phyloP scores from a whole-genome alignment of 1,140 invertebrate genomes.

The Doryteuthis pealeii region DNA sequence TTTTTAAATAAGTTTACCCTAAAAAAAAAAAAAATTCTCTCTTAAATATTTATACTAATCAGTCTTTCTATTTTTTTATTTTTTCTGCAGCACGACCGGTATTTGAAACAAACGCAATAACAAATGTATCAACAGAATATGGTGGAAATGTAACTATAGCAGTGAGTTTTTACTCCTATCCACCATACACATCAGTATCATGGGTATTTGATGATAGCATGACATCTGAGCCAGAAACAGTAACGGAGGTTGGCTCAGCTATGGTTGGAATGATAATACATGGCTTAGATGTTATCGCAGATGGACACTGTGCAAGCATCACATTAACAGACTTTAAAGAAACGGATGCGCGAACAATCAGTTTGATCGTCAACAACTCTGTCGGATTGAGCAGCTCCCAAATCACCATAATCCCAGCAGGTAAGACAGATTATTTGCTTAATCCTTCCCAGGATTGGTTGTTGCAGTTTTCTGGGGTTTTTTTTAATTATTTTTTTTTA shows the following conservation, averaged over 20 bases:
- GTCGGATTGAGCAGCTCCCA: background rate
- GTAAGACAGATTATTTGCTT: background rate
- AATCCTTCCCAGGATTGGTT: too few relatives aligned
- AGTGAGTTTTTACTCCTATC: background rate
- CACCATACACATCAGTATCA: background rate
- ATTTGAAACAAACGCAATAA: background rate
- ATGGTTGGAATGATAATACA: background rate
- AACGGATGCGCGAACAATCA: background rate
- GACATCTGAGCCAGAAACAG: background rate
- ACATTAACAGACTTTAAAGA: background rate
- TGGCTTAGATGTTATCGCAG: background rate
- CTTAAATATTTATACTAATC: background rate
- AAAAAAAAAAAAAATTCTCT: too few relatives aligned
- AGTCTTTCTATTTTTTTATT: background rate
- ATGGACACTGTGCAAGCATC: background rate
- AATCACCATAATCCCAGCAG: constrained; percentile 5
- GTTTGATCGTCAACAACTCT: background rate
- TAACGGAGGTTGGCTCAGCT: background rate
- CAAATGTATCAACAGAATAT: constrained; percentile 1
- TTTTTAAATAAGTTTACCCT: too few relatives aligned
- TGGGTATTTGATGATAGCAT: background rate
- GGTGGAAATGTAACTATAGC: background rate
- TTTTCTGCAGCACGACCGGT: background rate
- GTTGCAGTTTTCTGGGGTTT: too few relatives aligned
- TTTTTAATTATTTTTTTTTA: too few relatives aligned